Percentiles rank a stretch among this genome's conserved stretches.
Conservation (phyloP, 2,888 invertebrate genomes). For the Julus scanicus region DNA sequence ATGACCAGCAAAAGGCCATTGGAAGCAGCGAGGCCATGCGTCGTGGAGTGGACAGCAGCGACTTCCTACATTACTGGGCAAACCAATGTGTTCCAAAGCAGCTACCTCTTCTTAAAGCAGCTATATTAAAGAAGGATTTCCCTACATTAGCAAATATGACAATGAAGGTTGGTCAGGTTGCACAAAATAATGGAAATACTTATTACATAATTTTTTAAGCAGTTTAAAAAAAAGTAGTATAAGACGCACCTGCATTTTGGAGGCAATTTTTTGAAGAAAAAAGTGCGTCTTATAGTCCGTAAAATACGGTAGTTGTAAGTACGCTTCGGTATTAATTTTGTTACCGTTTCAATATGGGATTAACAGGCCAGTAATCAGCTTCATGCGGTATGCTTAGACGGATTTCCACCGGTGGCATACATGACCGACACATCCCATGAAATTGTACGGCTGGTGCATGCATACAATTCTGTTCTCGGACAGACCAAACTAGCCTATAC, state of each 20-base stretch:
- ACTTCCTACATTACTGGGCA: slow-evolving; percentile 80
- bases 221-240: no score
- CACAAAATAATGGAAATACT: background rate
- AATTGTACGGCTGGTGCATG: slow-evolving; percentile 83
- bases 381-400: slow-evolving; percentile 92
- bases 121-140: slow-evolving; percentile 80
- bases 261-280: no score
- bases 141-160: slow-evolving; percentile 88
- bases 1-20: slow-evolving; percentile 82
- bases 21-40: slow-evolving; percentile 93
- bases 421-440: slow-evolving; percentile 88
- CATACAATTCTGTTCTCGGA: slow-evolving; percentile 79
- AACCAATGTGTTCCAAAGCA: slow-evolving; percentile 79
- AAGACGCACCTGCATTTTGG: no score
- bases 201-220: background rate
- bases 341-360: background rate
- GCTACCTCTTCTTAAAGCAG: slow-evolving; percentile 72
- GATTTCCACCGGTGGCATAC: slow-evolving; percentile 93
- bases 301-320: no score
- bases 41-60: slow-evolving; percentile 80
- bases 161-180: slow-evolving; percentile 74
- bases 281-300: no score
- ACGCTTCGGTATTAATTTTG: no score
- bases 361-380: slow-evolving; percentile 90
- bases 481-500: slow-evolving; percentile 84